Conservation (phyloP, 2,797 vertebrate species). For the Acanthornis magna region DNA sequence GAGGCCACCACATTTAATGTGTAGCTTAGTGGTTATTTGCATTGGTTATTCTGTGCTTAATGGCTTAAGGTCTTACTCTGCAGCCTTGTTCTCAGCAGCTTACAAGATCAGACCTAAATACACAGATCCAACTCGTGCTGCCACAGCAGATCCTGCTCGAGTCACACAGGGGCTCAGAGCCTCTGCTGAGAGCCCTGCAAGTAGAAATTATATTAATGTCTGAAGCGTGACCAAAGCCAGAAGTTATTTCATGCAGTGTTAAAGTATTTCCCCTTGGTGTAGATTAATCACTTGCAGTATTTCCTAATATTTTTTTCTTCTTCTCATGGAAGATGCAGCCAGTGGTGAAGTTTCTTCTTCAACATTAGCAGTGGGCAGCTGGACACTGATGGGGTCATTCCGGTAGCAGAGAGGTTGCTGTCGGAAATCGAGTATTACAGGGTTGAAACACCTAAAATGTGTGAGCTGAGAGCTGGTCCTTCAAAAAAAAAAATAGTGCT, state of each 20-base stretch:
- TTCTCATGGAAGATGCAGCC: not conserved
- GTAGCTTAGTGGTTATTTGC: not conserved
- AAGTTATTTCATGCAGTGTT: conserved; percentile 4
- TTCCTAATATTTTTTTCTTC: not conserved
- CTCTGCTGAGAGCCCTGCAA: not conserved
- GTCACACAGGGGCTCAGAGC: not conserved
- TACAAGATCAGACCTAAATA: not conserved
- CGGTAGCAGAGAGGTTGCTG: not conserved
- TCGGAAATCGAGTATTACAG: rapidly evolving
- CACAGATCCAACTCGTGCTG: not conserved
- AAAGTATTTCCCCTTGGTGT: not conserved
- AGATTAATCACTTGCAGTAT: not conserved
- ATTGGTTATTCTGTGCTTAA: not conserved
- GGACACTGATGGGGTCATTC: not conserved
- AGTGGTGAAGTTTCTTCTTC: not conserved
- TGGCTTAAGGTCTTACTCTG: not conserved
- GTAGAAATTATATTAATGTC: not conserved
- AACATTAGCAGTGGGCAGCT: not conserved
- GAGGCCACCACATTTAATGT: not conserved
- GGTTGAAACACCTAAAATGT: rapidly evolving
- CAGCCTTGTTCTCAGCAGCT: not conserved
- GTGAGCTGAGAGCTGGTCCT: not conserved
- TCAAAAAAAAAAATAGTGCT: not conserved
- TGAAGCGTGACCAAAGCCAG: not conserved
- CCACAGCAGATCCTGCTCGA: not conserved